phyloP scores from a whole-genome alignment of 1,140 invertebrate genomes.

The Portunus trituberculatus region DNA sequence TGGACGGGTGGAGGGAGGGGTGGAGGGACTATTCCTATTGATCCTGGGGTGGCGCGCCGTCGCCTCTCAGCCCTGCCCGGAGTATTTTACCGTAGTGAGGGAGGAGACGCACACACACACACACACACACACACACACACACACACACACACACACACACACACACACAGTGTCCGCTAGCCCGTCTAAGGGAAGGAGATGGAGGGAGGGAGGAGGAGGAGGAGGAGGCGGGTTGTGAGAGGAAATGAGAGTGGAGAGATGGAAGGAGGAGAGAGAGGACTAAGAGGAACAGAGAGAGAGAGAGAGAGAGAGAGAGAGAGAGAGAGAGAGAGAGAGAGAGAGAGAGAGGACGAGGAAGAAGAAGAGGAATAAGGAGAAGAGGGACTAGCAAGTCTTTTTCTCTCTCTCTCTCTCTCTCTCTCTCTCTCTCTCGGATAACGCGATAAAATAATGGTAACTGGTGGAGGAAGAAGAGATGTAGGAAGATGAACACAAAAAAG shows the following conservation, averaged over 20 bases:
- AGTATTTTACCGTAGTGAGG: constrained; percentile 48
- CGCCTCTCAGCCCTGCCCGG: constrained; percentile 3
- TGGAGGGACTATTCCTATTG: constrained; percentile 37
- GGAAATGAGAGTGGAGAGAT: not conserved
- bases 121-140: constrained; percentile 46
- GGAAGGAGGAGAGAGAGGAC: not conserved
- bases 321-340: not conserved
- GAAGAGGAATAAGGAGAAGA: constrained; percentile 1
- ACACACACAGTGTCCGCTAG: not conserved
- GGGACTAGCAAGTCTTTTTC: not conserved
- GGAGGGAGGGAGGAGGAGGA: not conserved
- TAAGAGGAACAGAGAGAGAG: not conserved
- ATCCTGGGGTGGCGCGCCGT: constrained; percentile 49
- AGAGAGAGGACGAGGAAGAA: not conserved
- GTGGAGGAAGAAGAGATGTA: not conserved
- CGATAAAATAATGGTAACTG: not conserved
- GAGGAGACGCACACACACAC: not conserved
- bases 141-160: constrained; percentile 41
- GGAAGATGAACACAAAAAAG: not conserved
- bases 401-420: constrained; percentile 46
- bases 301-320: constrained; percentile 27
- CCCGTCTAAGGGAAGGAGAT: constrained; percentile 21
- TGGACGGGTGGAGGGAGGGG: not conserved
- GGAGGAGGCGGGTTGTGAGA: not conserved
- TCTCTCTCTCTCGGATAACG: constrained; percentile 23